A percentile compares a stretch with the other conserved stretches of the same genome.
phyloP scores from a whole-genome alignment of 2,888 invertebrate genomes.

The Formica aserva region DNA sequence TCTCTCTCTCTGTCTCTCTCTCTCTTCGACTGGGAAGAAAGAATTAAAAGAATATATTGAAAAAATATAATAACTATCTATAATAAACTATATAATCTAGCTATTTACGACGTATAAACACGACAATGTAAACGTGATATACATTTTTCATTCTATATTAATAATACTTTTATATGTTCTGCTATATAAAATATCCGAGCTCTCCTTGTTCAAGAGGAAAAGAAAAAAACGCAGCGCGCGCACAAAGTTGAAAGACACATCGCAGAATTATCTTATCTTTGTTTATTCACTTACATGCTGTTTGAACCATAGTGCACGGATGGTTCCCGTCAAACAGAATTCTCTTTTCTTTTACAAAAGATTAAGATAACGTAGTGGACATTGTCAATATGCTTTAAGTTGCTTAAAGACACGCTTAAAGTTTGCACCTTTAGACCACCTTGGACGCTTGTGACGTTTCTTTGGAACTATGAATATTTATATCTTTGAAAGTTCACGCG shows the following conservation, averaged over 20 bases:
- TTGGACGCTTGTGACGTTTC: background rate
- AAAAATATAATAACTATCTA: background rate
- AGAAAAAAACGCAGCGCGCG: background rate
- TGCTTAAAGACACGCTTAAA: conserved; percentile 24
- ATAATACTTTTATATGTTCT: background rate
- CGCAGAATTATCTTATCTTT: conserved; percentile 48
- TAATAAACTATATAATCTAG: background rate
- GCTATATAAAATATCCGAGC: background rate
- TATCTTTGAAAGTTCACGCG: background rate
- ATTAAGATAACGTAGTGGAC: conserved; percentile 51
- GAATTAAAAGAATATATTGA: background rate
- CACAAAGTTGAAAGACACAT: conserved; percentile 12
- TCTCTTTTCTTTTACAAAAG: conserved; percentile 31
- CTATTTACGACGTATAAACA: background rate
- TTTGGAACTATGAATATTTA: conserved; percentile 33
- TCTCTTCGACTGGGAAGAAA: background rate
- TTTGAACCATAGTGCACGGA: conserved; percentile 38
- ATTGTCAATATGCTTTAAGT: conserved; percentile 49
- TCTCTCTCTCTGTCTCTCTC: too few relatives aligned
- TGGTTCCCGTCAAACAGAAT: conserved; percentile 49
- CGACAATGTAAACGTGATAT: background rate
- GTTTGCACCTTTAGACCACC: background rate
- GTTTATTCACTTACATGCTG: conserved; percentile 43
- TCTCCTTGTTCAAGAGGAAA: background rate
- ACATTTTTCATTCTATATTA: background rate